Evolutionary conservation across 2,888 invertebrate genomes (phyloP), one percentile per base, ranked within the genome.

Genomic region (Eupithecia subumbrata): DNA sequence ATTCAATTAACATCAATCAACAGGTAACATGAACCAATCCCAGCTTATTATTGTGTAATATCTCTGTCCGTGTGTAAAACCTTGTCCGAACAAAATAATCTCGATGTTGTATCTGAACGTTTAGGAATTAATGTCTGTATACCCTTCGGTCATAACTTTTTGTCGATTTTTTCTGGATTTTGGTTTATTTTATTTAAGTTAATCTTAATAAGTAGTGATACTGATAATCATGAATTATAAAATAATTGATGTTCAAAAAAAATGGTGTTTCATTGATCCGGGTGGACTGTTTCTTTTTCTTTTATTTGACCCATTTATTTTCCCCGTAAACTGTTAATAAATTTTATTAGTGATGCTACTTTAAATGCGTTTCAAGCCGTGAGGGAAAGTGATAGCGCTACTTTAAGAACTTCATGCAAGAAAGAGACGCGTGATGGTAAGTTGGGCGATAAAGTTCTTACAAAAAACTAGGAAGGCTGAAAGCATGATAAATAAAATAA

Each of bases 151-250:
- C 60, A 1, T 60, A 25, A 60, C 9, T 25, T 60, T n/a, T 12
- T 12, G 14, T 25, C 12, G 12, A 5, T 25, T 60, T 22, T 5
- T 25, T 25, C 14, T 60, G 3, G 25, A 60, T 22, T 3, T 22
- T 22, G 11, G 11, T 60, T 14, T 14, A 25, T 25, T 60, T 25
- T 12, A n/a, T 52, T 52, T 52, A n/a, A 56, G n/a, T 52, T 22
- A 56, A 22, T 56, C 9, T 22, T 22, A 12, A 1, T 60, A 60
- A 25, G 60, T 60, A 60, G 60, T 60, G 52, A 12, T 56, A 56
- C 2, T 56, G 18, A 60, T 60, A 60, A 56, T 56, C 52, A n/a
- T 56, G 52, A 56, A 60, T n/a, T 60, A 60, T 60, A 25, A n/a
- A 60, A 60, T 56, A 60, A 60, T 25, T 25, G 14, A 60, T 60